phyloP scores from a whole-genome alignment of 1,140 invertebrate genomes.

The Lepidurus arcticus region DNA sequence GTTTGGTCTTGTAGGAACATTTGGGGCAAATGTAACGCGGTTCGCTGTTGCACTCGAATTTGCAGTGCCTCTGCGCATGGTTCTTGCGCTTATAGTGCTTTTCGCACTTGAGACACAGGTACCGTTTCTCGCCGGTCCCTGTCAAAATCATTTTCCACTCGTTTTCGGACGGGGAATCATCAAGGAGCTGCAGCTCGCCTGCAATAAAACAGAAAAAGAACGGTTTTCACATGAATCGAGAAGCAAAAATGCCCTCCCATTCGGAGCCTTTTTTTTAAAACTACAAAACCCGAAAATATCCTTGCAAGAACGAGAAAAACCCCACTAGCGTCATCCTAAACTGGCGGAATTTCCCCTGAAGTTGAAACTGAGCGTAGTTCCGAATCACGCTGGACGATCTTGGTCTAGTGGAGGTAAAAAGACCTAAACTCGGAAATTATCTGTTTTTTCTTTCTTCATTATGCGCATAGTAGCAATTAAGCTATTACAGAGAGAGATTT shows the following conservation, averaged over 20 bases:
- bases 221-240: neutral
- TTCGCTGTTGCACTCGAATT: slow-evolving; percentile 34
- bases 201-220: slow-evolving; percentile 19
- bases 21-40: slow-evolving; percentile 42
- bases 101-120: neutral
- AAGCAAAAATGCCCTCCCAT: neutral
- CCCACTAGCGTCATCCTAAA: too few species aligned
- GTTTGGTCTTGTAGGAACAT: slow-evolving; percentile 46
- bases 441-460: too few species aligned
- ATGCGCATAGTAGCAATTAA: too few species aligned
- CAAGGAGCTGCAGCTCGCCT: slow-evolving; percentile 15
- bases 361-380: too few species aligned
- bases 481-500: too few species aligned
- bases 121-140: neutral
- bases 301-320: too few species aligned
- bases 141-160: slow-evolving; percentile 5
- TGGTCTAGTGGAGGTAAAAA: too few species aligned
- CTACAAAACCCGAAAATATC: too few species aligned
- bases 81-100: slow-evolving; percentile 6
- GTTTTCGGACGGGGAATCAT: slow-evolving; percentile 3
- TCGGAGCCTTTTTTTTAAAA: too few species aligned
- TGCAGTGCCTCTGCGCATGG: neutral
- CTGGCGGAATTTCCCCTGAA: too few species aligned
- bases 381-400: too few species aligned
- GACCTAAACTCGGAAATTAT: too few species aligned